Evolutionary conservation across 2,113 vertebrate genomes (phyloP).

Genomic region (Tapirus terrestris): DNA sequence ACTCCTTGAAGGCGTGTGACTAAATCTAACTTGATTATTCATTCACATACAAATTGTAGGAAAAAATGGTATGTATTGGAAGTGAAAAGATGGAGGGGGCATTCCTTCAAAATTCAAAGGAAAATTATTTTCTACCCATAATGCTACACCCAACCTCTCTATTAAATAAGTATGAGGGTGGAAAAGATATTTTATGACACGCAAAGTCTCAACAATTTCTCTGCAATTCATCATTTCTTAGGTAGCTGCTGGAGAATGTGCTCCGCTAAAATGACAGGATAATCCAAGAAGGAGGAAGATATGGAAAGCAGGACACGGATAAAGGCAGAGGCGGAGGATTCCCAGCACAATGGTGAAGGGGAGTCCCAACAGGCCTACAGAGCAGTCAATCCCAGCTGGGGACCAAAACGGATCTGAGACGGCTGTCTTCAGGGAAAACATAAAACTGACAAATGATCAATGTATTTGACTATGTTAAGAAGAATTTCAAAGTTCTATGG

Average conservation of each 20-base stretch:
- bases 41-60: background rate
- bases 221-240: background rate
- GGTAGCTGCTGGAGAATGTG: background rate
- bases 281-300: background rate
- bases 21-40: background rate
- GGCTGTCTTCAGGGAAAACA: background rate
- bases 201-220: background rate
- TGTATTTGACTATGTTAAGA: background rate
- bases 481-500: background rate
- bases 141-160: background rate
- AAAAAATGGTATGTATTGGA: background rate
- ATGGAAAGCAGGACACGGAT: background rate
- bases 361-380: background rate
- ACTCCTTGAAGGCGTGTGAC: background rate
- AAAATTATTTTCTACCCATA: background rate
- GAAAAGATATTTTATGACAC: background rate
- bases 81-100: background rate
- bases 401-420: background rate
- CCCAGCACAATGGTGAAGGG: background rate
- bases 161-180: background rate
- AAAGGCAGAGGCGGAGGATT: background rate
- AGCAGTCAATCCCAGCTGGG: too few relatives aligned
- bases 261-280: background rate
- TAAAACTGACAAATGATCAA: background rate
- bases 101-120: background rate